phyloP scores from a whole-genome alignment of 2,888 invertebrate species.

The Ecliptopera silaceata region DNA sequence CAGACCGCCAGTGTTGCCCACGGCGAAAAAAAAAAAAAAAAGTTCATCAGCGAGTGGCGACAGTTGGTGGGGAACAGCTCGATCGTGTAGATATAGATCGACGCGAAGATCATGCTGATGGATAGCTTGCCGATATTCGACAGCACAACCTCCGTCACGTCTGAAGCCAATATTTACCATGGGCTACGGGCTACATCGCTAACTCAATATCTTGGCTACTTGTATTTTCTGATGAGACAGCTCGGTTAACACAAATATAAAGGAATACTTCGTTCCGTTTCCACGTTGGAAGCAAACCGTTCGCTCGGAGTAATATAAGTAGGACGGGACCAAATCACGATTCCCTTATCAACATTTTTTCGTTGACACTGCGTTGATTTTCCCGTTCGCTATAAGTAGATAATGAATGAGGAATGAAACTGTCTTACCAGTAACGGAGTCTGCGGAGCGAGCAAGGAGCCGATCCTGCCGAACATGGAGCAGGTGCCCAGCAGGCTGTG shows the following conservation, averaged over 20 bases:
- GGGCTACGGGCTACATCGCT: background rate
- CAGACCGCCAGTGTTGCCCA: too few relatives aligned
- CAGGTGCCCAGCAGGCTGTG: conserved; percentile 85
- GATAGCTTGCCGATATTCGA: conserved; percentile 81
- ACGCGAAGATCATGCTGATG: conserved; percentile 83
- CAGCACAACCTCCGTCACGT: conserved; percentile 18
- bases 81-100: conserved; percentile 84
- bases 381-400: too few relatives aligned
- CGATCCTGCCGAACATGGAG: conserved; percentile 86
- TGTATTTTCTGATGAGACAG: too few relatives aligned
- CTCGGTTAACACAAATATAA: too few relatives aligned
- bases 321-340: too few relatives aligned
- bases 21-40: too few relatives aligned
- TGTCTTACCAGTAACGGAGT: conserved; percentile 84
- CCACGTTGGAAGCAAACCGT: too few relatives aligned
- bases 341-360: too few relatives aligned
- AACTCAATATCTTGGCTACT: too few relatives aligned
- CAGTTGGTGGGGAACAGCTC: conserved; percentile 85
- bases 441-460: conserved; percentile 86
- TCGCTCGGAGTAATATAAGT: too few relatives aligned
- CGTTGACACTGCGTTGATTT: too few relatives aligned
- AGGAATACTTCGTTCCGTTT: too few relatives aligned
- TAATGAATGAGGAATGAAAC: background rate
- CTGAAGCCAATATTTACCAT: conserved; percentile 1
- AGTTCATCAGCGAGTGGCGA: conserved; percentile 81